Conservation (phyloP, 2,797 vertebrate genomes). For the Florisuga fusca region DNA sequence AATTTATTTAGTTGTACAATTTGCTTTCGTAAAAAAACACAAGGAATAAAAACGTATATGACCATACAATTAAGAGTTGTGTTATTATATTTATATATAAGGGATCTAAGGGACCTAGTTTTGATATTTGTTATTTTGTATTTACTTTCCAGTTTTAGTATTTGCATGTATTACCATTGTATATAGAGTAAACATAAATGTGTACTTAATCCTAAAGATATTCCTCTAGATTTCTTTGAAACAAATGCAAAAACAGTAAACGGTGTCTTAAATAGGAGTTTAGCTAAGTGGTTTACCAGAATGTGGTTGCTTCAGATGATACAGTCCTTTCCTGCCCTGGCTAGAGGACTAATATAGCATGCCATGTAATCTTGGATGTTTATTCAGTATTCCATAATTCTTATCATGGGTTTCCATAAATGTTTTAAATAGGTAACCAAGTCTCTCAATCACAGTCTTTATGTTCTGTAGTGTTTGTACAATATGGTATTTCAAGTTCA, state of each 20-base stretch:
- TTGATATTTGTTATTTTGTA: neutral
- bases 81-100: neutral
- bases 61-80: neutral
- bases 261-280: neutral
- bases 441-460: conserved; percentile 46
- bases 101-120: neutral
- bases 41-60: neutral
- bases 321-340: neutral
- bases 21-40: neutral
- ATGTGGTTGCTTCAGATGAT: conserved; percentile 2
- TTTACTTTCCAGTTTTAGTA: neutral
- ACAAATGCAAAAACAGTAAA: conserved; percentile 25
- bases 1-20: neutral
- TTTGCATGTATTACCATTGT: neutral
- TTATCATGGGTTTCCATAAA: conserved; percentile 30
- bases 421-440: conserved; percentile 49
- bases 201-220: neutral
- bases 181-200: neutral
- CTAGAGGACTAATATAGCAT: conserved; percentile 10
- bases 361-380: conserved; percentile 20
- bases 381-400: conserved; percentile 46
- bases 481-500: conserved; percentile 15
- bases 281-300: conserved; percentile 51
- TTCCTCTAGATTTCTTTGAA: conserved; percentile 1
- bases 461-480: neutral